Conservation (phyloP, 2,888 invertebrate genomes). For the Scelioninae gen. 1 region DNA sequence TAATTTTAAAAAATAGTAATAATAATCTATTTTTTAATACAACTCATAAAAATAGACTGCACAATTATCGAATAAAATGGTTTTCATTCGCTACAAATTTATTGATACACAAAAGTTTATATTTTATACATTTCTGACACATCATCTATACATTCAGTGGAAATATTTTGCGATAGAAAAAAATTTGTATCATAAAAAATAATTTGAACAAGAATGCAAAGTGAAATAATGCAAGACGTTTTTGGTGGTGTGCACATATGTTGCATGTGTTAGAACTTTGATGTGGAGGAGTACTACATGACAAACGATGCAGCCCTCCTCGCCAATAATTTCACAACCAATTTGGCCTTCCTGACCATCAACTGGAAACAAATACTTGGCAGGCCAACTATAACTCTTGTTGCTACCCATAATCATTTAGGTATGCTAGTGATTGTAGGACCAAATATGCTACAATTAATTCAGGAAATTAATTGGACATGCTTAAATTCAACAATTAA, state of each 20-base stretch:
- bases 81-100: too few species aligned
- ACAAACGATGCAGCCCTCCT: constrained; percentile 97
- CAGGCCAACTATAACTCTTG: constrained; percentile 96
- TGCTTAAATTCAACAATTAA: constrained; percentile 23
- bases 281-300: constrained; percentile 97
- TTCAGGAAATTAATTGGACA: constrained; percentile 33
- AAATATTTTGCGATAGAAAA: constrained; percentile 17
- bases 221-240: constrained; percentile 68
- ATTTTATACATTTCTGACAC: too few species aligned
- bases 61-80: too few species aligned
- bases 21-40: too few species aligned
- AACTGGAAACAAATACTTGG: constrained; percentile 99
- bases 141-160: neutral
- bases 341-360: constrained; percentile 97
- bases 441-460: constrained; percentile 28
- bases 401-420: constrained; percentile 93
- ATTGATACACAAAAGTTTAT: too few species aligned
- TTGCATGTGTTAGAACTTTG: constrained; percentile 90
- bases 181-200: neutral
- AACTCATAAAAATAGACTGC: too few species aligned
- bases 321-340: constrained; percentile 96
- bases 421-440: constrained; percentile 86
- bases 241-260: constrained; percentile 79
- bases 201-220: constrained; percentile 13
- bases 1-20: too few species aligned